Evolutionary conservation across 2,113 vertebrate genomes (phyloP), one percentile per base, ranked within the genome.

Genomic region (Hystrix brachyura): DNA sequence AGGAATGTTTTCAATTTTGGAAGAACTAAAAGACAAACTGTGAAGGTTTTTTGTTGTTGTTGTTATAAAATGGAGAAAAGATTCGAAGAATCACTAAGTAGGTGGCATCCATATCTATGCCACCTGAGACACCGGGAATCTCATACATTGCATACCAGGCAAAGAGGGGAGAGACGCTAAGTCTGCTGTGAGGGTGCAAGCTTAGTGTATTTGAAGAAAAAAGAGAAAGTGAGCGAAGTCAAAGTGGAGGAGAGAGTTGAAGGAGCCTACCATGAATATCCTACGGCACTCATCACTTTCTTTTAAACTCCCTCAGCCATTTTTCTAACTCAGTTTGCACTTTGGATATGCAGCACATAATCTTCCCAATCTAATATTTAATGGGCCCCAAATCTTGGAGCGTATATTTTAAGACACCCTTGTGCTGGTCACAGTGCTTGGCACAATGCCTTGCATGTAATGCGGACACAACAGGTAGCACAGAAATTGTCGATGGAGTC

Each of bases 381-480:
- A 60, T 38, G 13, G 34, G 79, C 23, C 71, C 18, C 23, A 21
- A 29, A 82, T 46, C 27, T 89, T 64, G 74, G 74, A 51, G 21
- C 89, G 34, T n/a, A 4, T 55, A 81, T 53, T 76, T 72, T 76
- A n/a, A 79, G 51, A 34, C 5, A 57, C 11, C 43, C 74, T 59
- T 82, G 85, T 72, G 27, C 9, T 91, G n/a, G 76, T 29, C 48
- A 82, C 5, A 87, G 79, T n/a, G 81, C 46, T 91, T 74, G 82
- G 19, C 15, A 12, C 81, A 85, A 95, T 57, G 74, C 12, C 82
- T 78, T 96, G 7, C 21, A 78, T 5, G 5, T 67, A 60, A n/a
- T 0, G 76, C 51, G 27, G 29, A 92, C 0, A 55, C 21, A 43
- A 27, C 6, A 72, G 23, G 43, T 25, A 62, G 23, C 4, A 82